Percentiles rank a stretch among this genome's conserved stretches.
These are phyloP conservation scores for Drosophila sordidapex DNA, from an alignment of 2,888 invertebrate genomes.

Conservation along the genomic window DNA sequence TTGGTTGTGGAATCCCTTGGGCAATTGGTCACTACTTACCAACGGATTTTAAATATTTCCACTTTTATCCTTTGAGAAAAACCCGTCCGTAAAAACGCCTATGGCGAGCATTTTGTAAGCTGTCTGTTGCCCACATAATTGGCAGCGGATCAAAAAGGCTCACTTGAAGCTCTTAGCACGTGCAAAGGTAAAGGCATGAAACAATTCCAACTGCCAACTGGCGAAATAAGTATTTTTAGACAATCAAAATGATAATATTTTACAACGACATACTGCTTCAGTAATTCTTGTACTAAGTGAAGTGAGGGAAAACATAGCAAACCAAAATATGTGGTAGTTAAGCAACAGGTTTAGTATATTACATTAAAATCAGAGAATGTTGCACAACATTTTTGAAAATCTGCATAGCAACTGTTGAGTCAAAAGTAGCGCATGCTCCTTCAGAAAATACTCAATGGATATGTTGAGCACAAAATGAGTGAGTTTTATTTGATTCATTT, in stretches of 20 bases:
- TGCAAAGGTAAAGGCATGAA: conserved; percentile 9
- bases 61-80: conserved; percentile 28
- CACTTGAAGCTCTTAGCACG: conserved; percentile 24
- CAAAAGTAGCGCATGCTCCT: conserved; percentile 39
- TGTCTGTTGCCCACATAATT: conserved; percentile 52
- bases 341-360: conserved; percentile 48
- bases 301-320: not conserved
- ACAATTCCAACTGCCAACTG: not conserved
- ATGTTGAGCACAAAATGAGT: conserved; percentile 5
- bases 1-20: conserved; percentile 22
- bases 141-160: conserved; percentile 52
- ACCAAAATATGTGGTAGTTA: not conserved
- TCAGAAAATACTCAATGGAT: conserved; percentile 22
- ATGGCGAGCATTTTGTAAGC: conserved; percentile 45
- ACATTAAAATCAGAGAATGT: conserved; percentile 35
- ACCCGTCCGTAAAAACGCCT: conserved; percentile 16
- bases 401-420: conserved; percentile 7
- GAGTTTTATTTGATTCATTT: conserved; percentile 9
- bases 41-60: conserved; percentile 39
- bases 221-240: not conserved
- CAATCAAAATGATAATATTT: not conserved
- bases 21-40: conserved; percentile 26
- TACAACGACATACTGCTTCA: not conserved
- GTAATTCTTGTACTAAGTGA: no score
- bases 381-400: conserved; percentile 10